Conservation (phyloP, 1,140 invertebrate species). For the Polyergus mexicanus region DNA sequence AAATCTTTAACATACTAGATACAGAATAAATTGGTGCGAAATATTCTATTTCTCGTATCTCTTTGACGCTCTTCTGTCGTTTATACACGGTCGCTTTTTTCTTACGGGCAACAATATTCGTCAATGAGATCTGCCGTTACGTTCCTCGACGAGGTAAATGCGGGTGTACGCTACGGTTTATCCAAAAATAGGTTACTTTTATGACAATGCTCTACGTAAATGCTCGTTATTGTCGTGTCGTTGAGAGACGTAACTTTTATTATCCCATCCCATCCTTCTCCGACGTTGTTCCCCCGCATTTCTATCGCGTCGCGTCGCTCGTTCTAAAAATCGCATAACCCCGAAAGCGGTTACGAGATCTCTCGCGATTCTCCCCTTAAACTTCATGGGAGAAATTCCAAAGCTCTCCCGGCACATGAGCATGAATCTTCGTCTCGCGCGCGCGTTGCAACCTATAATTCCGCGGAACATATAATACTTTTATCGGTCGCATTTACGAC, state of each 20-base stretch:
- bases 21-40: no score
- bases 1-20: no score
- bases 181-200: not conserved
- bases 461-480: conserved; percentile 54
- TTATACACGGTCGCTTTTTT: no score
- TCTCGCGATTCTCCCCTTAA: conserved; percentile 44
- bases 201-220: not conserved
- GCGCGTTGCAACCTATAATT: conserved; percentile 43
- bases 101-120: no score
- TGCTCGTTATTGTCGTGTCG: conserved; percentile 32
- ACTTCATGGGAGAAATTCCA: conserved; percentile 46
- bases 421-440: conserved; percentile 31
- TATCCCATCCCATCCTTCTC: not conserved
- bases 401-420: conserved; percentile 6
- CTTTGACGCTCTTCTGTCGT: no score
- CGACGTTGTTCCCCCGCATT: not conserved
- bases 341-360: conserved; percentile 12
- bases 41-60: no score
- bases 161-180: not conserved
- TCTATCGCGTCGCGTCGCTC: not conserved
- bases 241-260: conserved; percentile 29
- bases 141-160: no score
- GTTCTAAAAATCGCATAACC: conserved; percentile 54
- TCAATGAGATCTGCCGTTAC: no score
- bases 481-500: conserved; percentile 64